A percentile compares a stretch with the other conserved stretches of the same genome.
phyloP scores from a whole-genome alignment of 2,888 invertebrate genomes.

The Conistra vaccinii region DNA sequence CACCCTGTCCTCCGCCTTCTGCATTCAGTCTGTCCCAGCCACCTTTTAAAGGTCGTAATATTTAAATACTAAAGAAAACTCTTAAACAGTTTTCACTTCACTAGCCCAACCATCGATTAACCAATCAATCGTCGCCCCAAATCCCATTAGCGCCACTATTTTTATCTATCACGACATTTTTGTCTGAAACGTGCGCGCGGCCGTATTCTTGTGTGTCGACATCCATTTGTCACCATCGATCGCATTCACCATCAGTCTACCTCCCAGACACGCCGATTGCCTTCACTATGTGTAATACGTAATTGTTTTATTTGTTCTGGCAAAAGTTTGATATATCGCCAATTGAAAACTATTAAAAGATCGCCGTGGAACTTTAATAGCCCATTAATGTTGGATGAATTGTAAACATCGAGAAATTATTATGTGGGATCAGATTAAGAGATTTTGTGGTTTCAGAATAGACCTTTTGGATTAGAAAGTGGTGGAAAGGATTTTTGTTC shows the following conservation, averaged over 20 bases:
- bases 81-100: slow-evolving; percentile 25
- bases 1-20: too few relatives aligned
- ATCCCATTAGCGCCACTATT: slow-evolving; percentile 59
- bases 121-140: slow-evolving; percentile 49
- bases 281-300: slow-evolving; percentile 63
- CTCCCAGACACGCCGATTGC: slow-evolving; percentile 69
- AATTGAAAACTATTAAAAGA: slow-evolving; percentile 62
- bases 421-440: slow-evolving; percentile 58
- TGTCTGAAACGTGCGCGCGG: slow-evolving; percentile 62
- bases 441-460: slow-evolving; percentile 59
- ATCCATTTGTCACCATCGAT: slow-evolving; percentile 88
- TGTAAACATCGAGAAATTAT: slow-evolving; percentile 64
- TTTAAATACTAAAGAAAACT: not conserved
- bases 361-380: slow-evolving; percentile 53
- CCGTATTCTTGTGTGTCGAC: slow-evolving; percentile 77
- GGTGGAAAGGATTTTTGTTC: slow-evolving; percentile 20
- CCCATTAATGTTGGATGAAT: slow-evolving; percentile 61
- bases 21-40: too few relatives aligned
- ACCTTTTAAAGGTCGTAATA: not conserved
- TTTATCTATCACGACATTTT: slow-evolving; percentile 61
- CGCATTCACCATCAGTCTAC: slow-evolving; percentile 76
- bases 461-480: slow-evolving; percentile 48
- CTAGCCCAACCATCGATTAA: slow-evolving; percentile 33
- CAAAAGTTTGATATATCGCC: slow-evolving; percentile 70
- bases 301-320: slow-evolving; percentile 72